These are phyloP conservation scores for Archips crataeganus DNA, from an alignment of 2,888 invertebrate genomes.

Conservation along the genomic window DNA sequence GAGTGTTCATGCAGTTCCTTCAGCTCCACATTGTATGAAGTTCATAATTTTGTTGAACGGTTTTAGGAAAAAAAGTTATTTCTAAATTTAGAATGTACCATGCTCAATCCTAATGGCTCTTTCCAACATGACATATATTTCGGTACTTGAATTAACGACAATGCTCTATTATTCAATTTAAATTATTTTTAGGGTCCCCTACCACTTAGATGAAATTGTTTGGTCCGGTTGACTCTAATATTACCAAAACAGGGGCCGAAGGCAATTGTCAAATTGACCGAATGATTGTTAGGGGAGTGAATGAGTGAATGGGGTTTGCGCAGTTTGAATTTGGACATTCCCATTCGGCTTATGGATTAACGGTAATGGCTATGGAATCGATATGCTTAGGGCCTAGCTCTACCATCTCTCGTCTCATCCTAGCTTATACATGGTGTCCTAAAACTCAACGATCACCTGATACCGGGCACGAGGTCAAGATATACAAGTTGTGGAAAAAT, in stretches of 20 bases:
- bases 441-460: too few species aligned
- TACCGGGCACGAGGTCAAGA: too few species aligned
- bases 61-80: too few species aligned
- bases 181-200: conserved; percentile 67
- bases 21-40: too few species aligned
- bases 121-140: conserved; percentile 6
- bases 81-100: background rate
- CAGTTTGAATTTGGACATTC: conserved; percentile 25
- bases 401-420: too few species aligned
- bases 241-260: conserved; percentile 79
- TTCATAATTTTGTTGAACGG: too few species aligned
- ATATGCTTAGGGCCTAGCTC: background rate
- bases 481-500: too few species aligned
- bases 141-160: conserved; percentile 32
- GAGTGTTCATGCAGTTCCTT: too few species aligned
- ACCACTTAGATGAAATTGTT: conserved; percentile 77
- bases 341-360: conserved; percentile 15
- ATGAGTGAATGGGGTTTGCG: conserved; percentile 54
- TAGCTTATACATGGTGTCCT: too few species aligned
- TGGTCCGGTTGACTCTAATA: conserved; percentile 74
- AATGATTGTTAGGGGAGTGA: conserved; percentile 70
- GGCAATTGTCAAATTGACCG: conserved; percentile 82
- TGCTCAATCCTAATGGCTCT: background rate
- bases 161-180: conserved; percentile 76
- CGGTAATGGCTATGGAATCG: background rate